phyloP scores from a whole-genome alignment of 2,113 vertebrate species.

The Anarhynchus alexandrinus region DNA sequence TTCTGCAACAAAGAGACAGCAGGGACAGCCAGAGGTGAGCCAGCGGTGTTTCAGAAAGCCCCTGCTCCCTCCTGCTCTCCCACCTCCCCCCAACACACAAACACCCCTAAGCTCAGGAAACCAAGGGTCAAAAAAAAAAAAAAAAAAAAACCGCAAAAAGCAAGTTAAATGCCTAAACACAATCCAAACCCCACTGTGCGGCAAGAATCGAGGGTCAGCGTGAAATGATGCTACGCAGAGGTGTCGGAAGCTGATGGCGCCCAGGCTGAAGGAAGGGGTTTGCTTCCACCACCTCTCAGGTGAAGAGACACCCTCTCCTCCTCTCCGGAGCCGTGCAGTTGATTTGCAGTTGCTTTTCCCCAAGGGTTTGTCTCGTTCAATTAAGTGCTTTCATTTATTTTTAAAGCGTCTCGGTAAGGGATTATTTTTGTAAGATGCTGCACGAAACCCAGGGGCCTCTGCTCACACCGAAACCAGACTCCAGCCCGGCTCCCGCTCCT shows the following conservation, averaged over 20 bases:
- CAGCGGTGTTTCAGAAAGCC: rapidly evolving
- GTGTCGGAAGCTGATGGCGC: background rate
- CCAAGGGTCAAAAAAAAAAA: background rate
- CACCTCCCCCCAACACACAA: background rate
- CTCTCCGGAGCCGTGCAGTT: rapidly evolving
- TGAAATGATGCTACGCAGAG: rapidly evolving
- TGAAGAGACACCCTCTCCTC: background rate
- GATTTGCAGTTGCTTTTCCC: background rate
- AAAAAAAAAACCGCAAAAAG: background rate
- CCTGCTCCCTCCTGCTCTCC: background rate
- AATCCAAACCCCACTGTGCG: background rate
- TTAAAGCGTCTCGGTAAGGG: rapidly evolving
- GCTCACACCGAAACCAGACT: background rate
- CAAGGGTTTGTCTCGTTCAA: background rate
- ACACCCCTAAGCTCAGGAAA: background rate
- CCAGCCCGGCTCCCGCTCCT: background rate
- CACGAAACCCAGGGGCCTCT: background rate
- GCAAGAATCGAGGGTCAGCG: background rate
- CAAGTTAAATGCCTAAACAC: background rate
- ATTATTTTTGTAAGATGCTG: background rate
- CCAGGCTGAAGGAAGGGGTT: background rate
- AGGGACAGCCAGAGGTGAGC: background rate
- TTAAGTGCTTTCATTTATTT: slow-evolving; percentile 16
- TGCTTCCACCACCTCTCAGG: background rate
- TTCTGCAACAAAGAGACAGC: rapidly evolving